These are phyloP conservation scores for Acanthococcus lagerstroemiae DNA, from an alignment of 2,888 invertebrate genomes.

Conservation along the genomic window DNA sequence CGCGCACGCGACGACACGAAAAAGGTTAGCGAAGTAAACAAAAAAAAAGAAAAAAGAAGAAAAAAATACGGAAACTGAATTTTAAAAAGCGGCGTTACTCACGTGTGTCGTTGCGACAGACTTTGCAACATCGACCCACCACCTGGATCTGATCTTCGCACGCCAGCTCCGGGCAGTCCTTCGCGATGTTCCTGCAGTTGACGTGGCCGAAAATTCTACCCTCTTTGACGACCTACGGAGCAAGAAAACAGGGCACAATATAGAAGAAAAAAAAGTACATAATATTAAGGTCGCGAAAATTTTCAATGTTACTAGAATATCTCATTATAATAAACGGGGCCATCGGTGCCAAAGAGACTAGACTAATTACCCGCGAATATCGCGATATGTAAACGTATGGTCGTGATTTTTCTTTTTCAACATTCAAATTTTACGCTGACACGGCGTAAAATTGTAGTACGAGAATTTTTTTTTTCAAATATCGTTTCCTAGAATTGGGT, in stretches of 20 bases:
- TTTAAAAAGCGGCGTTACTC: background rate
- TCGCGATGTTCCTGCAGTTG: constrained; percentile 81
- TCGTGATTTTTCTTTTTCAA: background rate
- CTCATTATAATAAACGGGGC: too few species aligned
- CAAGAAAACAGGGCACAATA: too few species aligned
- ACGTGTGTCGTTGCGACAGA: constrained; percentile 51
- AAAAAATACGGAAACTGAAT: too few species aligned
- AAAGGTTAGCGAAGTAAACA: too few species aligned
- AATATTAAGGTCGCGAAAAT: constrained; percentile 11
- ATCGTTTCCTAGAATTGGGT: too few species aligned
- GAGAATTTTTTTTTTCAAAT: too few species aligned
- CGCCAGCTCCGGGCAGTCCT: constrained; percentile 76
- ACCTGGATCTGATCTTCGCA: constrained; percentile 76
- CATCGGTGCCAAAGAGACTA: background rate
- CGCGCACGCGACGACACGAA: too few species aligned
- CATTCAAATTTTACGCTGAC: background rate
- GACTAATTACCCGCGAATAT: too few species aligned
- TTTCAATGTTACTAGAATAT: background rate
- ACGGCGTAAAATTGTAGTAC: background rate
- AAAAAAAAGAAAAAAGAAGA: too few species aligned
- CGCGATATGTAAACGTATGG: too few species aligned
- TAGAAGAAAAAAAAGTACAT: too few species aligned
- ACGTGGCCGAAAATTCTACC: constrained; percentile 78
- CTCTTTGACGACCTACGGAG: constrained; percentile 72
- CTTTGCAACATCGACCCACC: constrained; percentile 83